Evolutionary conservation across 2,888 invertebrate species (phyloP), one percentile per base, ranked within the genome.

Genomic region (Lochmaea capreae): DNA sequence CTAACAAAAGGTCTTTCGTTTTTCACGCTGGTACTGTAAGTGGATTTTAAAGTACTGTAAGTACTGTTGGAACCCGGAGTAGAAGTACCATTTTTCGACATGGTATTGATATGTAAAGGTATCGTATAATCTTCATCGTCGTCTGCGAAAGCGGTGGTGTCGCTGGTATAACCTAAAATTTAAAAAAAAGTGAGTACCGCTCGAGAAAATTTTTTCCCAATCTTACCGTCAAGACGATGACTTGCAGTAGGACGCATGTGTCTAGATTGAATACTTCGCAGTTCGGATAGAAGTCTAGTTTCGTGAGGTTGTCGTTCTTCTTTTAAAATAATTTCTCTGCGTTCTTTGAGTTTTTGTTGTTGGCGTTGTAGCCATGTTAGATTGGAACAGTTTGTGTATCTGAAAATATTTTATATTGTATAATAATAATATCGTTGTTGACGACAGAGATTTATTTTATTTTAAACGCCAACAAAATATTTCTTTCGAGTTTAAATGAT

Each of bases 281-380:
- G 85, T 83, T 92, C 91, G 6, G 89, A 89, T 78, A 91, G 87
- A 73, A 92, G 88, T 46, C 90, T 88, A 77, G 90, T 90, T 87
- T 94, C 94, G 84, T 92, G 91, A 77, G 92, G 92, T 80, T 91
- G 89, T 79, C 93, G 90, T 86, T 94, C 93, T 83, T 93, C 93
- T 76, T 93, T 89, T 86, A 93, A 90, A 84, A 93, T 90, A 75
- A 93, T 92, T 85, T 94, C 94, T 81, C 92, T 90, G 80, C 93
- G 90, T 81, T 94, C 94, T 65, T 94, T 90, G 62, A 95, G 89
- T 85, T 95, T 95, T 85, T 94, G 91, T 84, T 95, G 95, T 84
- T 95, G 95, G 78, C 93, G 90, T 86, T 95, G 94, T 76, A 95
- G 89, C 95, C 95, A 95, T 71, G 95, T 93, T 78, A 93, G 88